Evolutionary conservation across 2,888 invertebrate species (phyloP), one percentile per base, ranked within the genome.

Genomic region (Drosophila anomalipes): DNA sequence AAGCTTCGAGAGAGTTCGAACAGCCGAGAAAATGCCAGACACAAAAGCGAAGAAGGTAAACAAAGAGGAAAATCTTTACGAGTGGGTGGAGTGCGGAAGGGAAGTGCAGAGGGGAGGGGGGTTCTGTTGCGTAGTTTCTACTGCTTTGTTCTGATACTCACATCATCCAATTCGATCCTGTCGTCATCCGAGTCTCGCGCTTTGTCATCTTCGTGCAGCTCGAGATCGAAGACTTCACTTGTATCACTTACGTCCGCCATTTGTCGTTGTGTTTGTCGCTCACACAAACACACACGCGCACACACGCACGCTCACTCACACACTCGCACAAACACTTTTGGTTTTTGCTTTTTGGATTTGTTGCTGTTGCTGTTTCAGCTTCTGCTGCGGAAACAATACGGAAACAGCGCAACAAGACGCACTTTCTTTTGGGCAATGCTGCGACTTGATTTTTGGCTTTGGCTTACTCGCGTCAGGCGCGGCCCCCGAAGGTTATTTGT

Each of bases 151-250:
- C 3, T 12, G 3, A 33, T 61, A 79, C 94, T 95, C 95, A 98
- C 98, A 96, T 97, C 97, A 94, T 97, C 97, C 82, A 96, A 94
- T 92, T 97, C 97, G 93, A 98, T 96, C 93, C 96, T 96, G 94
- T 98, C 98, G 93, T 98, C 98, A 89, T 97, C 97, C 56, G 93
- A 93, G 80, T 93, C 93, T 64, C 94, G 94, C 91, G 97, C 97
- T 92, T 96, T 96, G 93, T 97, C 96, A 92, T 95, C 96, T 92
- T 96, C 96, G 92, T 96, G 96, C 92, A 98, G 95, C 94, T 98
- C 98, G 94, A 98, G 96, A 95, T 98, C 98, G 94, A 98, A 98
- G 94, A 98, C 97, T 94, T 97, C 98, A 79, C 85, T 93, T 77
- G 91, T 89, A 87, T 93, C 93, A 82, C 90, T 93, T 76, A 92